Evolutionary conservation across 2,797 vertebrate species (phyloP), one percentile per base, ranked within the genome.

Genomic region (Todus mexicanus): DNA sequence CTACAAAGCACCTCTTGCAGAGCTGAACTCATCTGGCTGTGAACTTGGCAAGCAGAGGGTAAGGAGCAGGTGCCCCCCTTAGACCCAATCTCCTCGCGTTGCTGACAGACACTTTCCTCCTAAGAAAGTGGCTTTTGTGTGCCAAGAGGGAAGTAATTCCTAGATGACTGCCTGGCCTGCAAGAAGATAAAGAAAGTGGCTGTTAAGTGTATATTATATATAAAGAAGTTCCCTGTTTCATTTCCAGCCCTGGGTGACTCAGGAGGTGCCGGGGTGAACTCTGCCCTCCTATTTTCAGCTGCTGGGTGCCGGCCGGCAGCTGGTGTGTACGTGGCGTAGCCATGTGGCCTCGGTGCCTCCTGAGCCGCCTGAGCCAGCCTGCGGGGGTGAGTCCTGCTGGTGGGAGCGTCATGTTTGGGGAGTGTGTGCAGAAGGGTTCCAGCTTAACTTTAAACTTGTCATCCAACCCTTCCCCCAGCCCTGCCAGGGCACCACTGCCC

Each of bases 301-400:
- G 54, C 53, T 56, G 33, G n/a, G 35, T 8, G 7, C 4, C 0
- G 2, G 26, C 26, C 2, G 2, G 37, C 13, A 37, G 40, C 27
- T 6, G 29, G 37, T 38, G 25, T n/a, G 19, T 20, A 2, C 15
- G 33, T 1, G 12, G 11, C 2, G 2, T 11, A 10, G 64, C 22
- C 2, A 0, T 5, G 8, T n/a, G 45, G 45, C 38, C 6, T 5
- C 16, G 40, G 27, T 33, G 75, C 64, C 42, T 25, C 45, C 51
- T 43, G 7, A n/a, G 35, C 26, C 0, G 8, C 23, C 17, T 3
- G 29, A 35, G 51, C 0, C 3, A n/a, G 51, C 51, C 2, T 7
- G 4, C 47, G 54, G 68, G 16, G 53, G 26, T 45, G 82, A 53
- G 45, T 81, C 18, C 3, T 40, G 1, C n/a, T 0, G 1, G 31